A percentile compares a stretch with the other conserved stretches of the same genome.
Conservation (phyloP, 2,113 vertebrate species). For the Xenotilapia caudafasciata region DNA sequence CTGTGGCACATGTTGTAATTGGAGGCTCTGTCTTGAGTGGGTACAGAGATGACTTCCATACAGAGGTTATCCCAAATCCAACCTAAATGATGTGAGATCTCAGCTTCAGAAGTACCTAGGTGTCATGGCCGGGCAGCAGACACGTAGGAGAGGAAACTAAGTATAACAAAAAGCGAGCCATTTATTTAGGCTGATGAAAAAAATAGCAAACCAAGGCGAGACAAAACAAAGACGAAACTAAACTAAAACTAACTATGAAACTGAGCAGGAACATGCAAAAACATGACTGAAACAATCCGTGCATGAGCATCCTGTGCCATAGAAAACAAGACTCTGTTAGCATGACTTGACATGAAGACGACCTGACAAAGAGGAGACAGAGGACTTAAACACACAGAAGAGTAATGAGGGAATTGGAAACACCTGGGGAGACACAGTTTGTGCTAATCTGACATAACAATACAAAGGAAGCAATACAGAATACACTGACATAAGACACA, state of each 20-base stretch:
- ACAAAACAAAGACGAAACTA: neutral
- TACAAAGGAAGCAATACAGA: neutral
- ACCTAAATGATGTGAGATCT: neutral
- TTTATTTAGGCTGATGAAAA: neutral
- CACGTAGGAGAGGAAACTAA: neutral
- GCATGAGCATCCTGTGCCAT: neutral
- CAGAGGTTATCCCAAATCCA: neutral
- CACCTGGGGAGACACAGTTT: rapidly evolving
- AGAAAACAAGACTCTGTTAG: neutral
- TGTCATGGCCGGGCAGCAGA: neutral
- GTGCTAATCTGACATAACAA: neutral
- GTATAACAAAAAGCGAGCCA: rapidly evolving
- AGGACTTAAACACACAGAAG: rapidly evolving
- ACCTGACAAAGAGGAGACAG: rapidly evolving
- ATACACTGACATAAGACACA: rapidly evolving
- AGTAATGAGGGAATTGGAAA: neutral
- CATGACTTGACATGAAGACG: rapidly evolving
- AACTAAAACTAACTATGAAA: neutral
- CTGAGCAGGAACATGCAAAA: neutral
- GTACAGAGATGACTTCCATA: neutral
- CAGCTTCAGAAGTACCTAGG: neutral
- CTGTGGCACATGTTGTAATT: neutral
- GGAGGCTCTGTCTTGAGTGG: neutral
- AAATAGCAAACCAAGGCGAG: rapidly evolving
- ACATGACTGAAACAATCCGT: neutral